phyloP scores from a whole-genome alignment of 2,888 invertebrate species.

The Periphyllus acericola region DNA sequence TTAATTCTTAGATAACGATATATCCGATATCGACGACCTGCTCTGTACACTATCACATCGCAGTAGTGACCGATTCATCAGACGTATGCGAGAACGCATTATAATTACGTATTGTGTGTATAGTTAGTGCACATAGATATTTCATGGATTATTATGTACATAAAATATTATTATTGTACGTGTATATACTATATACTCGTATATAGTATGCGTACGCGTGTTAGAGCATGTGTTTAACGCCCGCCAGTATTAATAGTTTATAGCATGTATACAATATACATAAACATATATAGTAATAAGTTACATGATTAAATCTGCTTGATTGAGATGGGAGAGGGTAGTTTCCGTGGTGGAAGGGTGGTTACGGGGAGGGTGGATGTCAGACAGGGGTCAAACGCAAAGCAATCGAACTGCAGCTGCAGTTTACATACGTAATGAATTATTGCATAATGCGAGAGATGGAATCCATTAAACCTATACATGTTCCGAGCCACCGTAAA shows the following conservation, averaged over 20 bases:
- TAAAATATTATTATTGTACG: no score
- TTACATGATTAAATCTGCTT: not conserved
- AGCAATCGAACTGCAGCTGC: not conserved
- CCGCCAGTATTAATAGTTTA: not conserved
- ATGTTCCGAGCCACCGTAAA: not conserved
- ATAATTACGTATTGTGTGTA: not conserved
- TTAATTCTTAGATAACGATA: no score
- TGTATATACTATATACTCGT: not conserved
- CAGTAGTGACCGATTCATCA: no score
- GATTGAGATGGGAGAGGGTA: not conserved
- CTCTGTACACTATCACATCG: no score
- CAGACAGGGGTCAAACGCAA: not conserved
- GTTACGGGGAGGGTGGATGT: not conserved
- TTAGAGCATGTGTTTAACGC: not conserved
- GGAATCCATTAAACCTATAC: not conserved
- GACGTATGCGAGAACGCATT: not conserved
- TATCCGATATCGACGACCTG: no score
- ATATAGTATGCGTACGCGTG: not conserved
- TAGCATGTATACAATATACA: not conserved
- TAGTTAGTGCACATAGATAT: no score
- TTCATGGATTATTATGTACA: no score
- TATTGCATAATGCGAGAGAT: not conserved
- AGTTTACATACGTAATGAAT: not conserved
- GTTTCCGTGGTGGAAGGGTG: no score
- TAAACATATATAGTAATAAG: constrained; percentile 3